Base-by-base conservation (phyloP, 2,888 invertebrate genomes). In the Meliscaeva auricollis region DNA sequence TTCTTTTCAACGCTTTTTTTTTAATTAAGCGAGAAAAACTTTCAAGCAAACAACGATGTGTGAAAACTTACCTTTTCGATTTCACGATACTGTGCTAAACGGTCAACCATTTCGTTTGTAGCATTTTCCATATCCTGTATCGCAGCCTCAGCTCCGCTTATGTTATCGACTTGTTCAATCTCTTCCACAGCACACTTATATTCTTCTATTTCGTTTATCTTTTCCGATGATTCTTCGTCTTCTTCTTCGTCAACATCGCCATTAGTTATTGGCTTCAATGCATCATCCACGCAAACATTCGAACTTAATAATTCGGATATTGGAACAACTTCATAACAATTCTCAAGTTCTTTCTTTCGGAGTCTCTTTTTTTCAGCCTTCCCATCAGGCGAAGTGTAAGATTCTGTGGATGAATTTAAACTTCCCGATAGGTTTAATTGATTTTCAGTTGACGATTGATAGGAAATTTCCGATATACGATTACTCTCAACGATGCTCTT, bases 71-170 rank as follows among this genome's bases (percentile, higher is more conserved):
- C 96, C 93, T 96, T 94, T 92, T 97, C 97, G 22, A 97, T 94
- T 89, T 96, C 95, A 87, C 94, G 94, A 90, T 96, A 97, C 69
- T 95, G 94, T 2, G 96, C 95, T 82, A 97, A 92, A 88, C 95
- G 93, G 85, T 94, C 93, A 6, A 96, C 91, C 88, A 96, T 94
- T 13, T 91, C 89, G 54, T 93, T 92, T 0, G 94, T 93, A 62
- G 94, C 93, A 9, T 91, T 90, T 26, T 88, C 73, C 87, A 91
- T 89, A 38, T 88, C 79, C 15, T 82, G 70, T 2, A 87, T 17
- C 7, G 73, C 46, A 46, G 41, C 50, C 35, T 84, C 83, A 54
- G 48, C 46, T 17, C 68, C 32, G 15, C 32, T 22, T 13, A 32
- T 1, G 54, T 80, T 38, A 8, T 44, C 32, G 0, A 11, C 35